Conservation (phyloP, 2,888 invertebrate genomes). For the Drosophila barbarae region DNA sequence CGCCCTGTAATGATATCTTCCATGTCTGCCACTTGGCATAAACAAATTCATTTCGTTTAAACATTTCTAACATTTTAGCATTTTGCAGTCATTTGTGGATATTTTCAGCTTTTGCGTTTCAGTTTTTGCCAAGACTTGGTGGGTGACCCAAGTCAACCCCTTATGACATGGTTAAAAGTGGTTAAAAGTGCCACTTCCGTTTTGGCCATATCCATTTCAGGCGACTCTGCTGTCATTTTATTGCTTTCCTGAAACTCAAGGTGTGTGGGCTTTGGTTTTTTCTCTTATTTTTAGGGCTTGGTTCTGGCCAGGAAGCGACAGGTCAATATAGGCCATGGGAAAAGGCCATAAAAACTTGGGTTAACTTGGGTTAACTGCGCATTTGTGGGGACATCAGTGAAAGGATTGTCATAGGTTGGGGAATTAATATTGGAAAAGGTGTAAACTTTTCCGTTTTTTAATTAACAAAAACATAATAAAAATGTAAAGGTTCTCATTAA, state of each 20-base stretch:
- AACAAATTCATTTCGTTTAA: conserved; percentile 63
- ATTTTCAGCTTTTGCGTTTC: conserved; percentile 31
- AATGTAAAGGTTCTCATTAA: background rate
- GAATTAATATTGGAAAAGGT: background rate
- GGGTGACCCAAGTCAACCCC: conserved; percentile 48
- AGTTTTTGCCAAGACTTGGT: conserved; percentile 37
- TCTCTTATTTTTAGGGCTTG: conserved; percentile 47
- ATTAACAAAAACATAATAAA: background rate
- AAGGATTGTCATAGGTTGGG: conserved; percentile 34
- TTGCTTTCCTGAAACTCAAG: conserved; percentile 29
- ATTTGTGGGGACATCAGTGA: conserved; percentile 21
- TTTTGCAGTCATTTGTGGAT: conserved; percentile 44
- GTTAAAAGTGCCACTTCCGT: conserved; percentile 64
- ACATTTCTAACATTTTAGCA: conserved; percentile 45
- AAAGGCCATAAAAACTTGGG: conserved; percentile 21
- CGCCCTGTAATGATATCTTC: conserved; percentile 56
- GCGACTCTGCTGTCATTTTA: conserved; percentile 39
- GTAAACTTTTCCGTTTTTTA: background rate
- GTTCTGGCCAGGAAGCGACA: conserved; percentile 38
- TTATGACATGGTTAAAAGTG: conserved; percentile 30
- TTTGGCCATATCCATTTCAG: conserved; percentile 27
- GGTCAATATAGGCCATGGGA: conserved; percentile 35
- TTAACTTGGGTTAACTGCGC: conserved; percentile 30
- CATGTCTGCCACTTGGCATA: conserved; percentile 53
- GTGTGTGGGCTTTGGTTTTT: conserved; percentile 32